Evolutionary conservation across 2,797 vertebrate species (phyloP).

Genomic region (Alectoris magna): DNA sequence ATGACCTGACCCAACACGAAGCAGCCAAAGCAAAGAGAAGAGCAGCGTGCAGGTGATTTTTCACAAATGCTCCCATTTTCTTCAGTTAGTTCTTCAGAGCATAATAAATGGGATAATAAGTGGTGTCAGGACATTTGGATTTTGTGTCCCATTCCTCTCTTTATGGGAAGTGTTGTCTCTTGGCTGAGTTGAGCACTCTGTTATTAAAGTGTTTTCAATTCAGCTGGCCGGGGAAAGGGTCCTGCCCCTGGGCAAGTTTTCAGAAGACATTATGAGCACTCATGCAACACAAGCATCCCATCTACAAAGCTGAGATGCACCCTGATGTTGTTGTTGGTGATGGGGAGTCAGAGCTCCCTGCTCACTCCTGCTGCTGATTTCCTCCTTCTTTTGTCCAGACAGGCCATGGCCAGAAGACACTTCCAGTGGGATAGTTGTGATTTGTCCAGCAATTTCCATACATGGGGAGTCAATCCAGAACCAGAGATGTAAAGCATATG

Average conservation of each 20-base stretch:
- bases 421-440: neutral
- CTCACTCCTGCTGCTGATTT: neutral
- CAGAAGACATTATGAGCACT: neutral
- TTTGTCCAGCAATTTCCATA: neutral
- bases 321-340: neutral
- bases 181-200: neutral
- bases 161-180: neutral
- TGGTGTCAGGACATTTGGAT: constrained; percentile 22
- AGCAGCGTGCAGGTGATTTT: neutral
- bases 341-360: neutral
- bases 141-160: constrained; percentile 13
- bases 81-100: neutral
- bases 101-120: constrained; percentile 18
- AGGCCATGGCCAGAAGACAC: neutral
- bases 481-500: neutral
- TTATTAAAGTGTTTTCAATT: neutral
- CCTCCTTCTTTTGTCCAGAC: neutral
- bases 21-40: neutral
- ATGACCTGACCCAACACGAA: fast-evolving
- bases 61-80: neutral
- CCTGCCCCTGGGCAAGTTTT: neutral
- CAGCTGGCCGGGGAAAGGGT: neutral
- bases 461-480: neutral
- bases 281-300: neutral
- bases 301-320: neutral